phyloP scores from a whole-genome alignment of 2,113 vertebrate genomes.

The Prunella fulvescens region DNA sequence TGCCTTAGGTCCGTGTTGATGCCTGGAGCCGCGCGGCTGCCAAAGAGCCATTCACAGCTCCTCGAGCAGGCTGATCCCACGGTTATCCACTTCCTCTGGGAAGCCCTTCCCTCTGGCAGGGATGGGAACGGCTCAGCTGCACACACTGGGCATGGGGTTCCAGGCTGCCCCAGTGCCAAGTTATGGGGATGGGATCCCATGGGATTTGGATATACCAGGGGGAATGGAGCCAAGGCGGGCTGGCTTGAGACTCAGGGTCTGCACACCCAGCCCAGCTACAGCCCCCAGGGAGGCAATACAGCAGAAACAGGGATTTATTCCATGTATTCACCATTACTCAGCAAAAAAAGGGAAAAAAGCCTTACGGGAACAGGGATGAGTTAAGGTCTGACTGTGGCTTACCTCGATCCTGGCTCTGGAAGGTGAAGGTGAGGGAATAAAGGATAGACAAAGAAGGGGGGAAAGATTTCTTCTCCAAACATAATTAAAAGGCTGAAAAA shows the following conservation, averaged over 20 bases:
- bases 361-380: background rate
- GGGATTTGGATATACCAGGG: background rate
- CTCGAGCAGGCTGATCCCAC: background rate
- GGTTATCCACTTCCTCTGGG: background rate
- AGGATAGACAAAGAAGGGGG: background rate
- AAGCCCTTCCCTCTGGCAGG: background rate
- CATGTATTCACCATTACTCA: background rate
- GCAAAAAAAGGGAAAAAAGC: background rate
- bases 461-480: background rate
- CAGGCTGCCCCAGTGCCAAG: background rate
- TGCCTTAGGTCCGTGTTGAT: constrained; percentile 2
- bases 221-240: background rate
- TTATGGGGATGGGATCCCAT: background rate
- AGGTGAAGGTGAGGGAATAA: background rate
- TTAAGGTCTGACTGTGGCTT: background rate
- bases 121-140: background rate
- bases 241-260: background rate
- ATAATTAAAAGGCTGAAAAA: background rate
- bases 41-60: constrained; percentile 1
- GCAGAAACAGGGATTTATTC: background rate
- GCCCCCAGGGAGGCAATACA: background rate
- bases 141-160: background rate
- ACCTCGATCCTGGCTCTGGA: background rate
- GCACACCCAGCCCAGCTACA: background rate
- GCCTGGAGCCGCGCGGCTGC: background rate